phyloP scores from a whole-genome alignment of 2,113 vertebrate genomes.

The Edolisoma coerulescens region DNA sequence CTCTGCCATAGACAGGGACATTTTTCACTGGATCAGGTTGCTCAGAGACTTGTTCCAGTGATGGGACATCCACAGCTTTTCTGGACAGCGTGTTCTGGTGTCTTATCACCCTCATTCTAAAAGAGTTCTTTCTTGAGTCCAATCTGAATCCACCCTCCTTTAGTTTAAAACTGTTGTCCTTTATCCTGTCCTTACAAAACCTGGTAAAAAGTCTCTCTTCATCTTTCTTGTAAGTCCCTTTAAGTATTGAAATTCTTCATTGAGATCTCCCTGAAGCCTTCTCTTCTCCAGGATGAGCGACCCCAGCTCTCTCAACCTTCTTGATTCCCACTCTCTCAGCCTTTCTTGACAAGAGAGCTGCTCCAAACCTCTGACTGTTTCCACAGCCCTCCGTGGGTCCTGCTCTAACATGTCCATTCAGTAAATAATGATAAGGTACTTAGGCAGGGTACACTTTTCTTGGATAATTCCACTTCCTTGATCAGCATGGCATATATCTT shows the following conservation, averaged over 20 bases:
- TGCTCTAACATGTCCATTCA: not conserved
- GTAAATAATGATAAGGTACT: not conserved
- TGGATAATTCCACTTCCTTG: not conserved
- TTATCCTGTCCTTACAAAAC: not conserved
- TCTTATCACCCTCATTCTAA: not conserved
- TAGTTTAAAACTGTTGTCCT: not conserved
- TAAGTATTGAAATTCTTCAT: not conserved
- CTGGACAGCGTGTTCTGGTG: not conserved
- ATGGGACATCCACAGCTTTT: not conserved
- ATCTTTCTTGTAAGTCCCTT: not conserved
- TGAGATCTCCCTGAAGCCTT: not conserved
- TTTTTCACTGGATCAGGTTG: slow-evolving; percentile 18
- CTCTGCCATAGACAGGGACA: not conserved
- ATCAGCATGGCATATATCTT: not conserved
- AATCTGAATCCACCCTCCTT: not conserved
- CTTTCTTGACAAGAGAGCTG: not conserved
- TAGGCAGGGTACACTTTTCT: not conserved
- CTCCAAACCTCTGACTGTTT: not conserved
- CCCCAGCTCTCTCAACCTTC: not conserved
- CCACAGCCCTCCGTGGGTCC: not conserved
- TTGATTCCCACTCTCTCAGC: not conserved
- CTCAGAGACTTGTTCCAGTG: not conserved
- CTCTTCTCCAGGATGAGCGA: not conserved
- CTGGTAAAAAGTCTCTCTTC: not conserved
- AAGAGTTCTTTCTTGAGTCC: not conserved